These are phyloP conservation scores for Formica exsecta DNA, from an alignment of 1,140 invertebrate genomes.

Conservation along the genomic window DNA sequence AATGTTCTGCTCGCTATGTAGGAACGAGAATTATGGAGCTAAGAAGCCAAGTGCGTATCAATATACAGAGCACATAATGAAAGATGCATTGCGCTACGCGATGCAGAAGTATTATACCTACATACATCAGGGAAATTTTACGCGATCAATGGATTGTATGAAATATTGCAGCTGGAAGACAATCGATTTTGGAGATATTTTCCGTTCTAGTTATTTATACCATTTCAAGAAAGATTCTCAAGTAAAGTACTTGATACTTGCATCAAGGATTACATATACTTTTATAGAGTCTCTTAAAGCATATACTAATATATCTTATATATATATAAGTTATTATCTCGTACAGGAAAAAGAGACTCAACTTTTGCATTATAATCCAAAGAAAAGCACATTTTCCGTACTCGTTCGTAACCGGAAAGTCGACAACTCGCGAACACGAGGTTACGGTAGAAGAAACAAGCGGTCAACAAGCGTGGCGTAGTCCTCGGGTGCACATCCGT, in stretches of 20 bases:
- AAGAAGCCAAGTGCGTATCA: conserved; percentile 3
- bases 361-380: conserved; percentile 36
- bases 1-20: conserved; percentile 5
- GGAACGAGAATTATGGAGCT: conserved; percentile 18
- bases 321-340: conserved; percentile 2
- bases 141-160: neutral
- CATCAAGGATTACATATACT: neutral
- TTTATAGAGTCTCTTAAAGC: neutral
- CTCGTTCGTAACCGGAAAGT: conserved; percentile 41
- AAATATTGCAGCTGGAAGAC: neutral
- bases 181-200: conserved; percentile 6
- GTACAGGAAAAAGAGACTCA: neutral
- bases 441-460: conserved; percentile 22
- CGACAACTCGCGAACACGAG: conserved; percentile 12
- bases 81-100: neutral
- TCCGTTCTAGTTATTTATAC: neutral
- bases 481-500: conserved; percentile 64
- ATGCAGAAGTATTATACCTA: neutral
- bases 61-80: neutral
- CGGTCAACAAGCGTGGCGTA: neutral
- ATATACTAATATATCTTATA: conserved; percentile 2
- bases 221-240: neutral
- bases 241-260: neutral
- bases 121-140: conserved; percentile 6
- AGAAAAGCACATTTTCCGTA: conserved; percentile 27